Percentiles rank a stretch among this genome's conserved stretches.
Evolutionary conservation across 2,888 invertebrate species (phyloP).

Genomic region (Andrena chrysosceles): DNA sequence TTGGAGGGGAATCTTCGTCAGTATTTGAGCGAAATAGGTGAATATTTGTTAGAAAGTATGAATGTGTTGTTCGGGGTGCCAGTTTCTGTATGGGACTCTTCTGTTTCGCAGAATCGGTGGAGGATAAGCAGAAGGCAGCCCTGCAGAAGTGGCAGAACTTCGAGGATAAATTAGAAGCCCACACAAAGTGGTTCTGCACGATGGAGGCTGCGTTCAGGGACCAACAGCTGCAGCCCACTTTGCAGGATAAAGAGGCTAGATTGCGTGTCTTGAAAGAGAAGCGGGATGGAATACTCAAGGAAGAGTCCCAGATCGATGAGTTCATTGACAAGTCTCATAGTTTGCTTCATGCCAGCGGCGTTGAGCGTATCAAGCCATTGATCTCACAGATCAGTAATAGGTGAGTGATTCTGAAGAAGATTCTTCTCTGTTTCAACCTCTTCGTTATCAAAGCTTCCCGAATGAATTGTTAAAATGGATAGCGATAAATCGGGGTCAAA

Average conservation of each 20-base stretch:
- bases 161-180: constrained; percentile 92
- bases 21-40: constrained; percentile 88
- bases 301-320: constrained; percentile 94
- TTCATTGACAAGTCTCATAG: constrained; percentile 96
- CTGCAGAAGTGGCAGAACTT: constrained; percentile 95
- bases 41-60: neutral
- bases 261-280: constrained; percentile 90
- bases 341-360: constrained; percentile 93
- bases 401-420: constrained; percentile 65
- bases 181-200: constrained; percentile 94
- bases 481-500: neutral
- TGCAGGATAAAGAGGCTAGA: constrained; percentile 93
- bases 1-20: constrained; percentile 89
- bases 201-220: constrained; percentile 95
- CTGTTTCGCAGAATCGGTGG: constrained; percentile 86
- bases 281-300: constrained; percentile 91
- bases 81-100: neutral
- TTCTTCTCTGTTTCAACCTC: no score
- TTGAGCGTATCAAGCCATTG: constrained; percentile 93
- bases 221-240: constrained; percentile 92
- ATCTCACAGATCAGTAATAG: constrained; percentile 96
- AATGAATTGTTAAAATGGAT: no score
- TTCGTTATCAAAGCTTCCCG: no score
- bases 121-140: constrained; percentile 91
- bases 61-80: neutral